Evolutionary conservation across 2,113 vertebrate genomes (phyloP).

Genomic region (Thryonomys swinderianus): DNA sequence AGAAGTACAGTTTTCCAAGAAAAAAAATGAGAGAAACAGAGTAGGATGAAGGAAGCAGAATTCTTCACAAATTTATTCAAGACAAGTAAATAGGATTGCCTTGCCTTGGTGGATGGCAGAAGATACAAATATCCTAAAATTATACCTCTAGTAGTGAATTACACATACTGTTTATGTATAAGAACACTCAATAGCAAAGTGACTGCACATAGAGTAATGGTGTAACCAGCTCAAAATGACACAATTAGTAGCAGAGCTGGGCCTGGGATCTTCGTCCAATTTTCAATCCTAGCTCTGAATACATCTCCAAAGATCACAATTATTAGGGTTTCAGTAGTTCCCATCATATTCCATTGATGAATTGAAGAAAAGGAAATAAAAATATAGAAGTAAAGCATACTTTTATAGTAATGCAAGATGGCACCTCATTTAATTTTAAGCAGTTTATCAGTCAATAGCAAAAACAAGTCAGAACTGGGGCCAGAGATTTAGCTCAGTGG

Average conservation of each 20-base stretch:
- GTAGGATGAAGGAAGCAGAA: not conserved
- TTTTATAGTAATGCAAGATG: constrained; percentile 18
- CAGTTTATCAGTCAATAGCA: not conserved
- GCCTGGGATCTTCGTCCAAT: not conserved
- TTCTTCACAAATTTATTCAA: constrained; percentile 5
- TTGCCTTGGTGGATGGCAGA: not conserved
- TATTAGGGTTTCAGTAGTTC: not conserved
- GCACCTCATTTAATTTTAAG: not conserved
- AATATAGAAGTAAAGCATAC: not conserved
- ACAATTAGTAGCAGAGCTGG: not conserved
- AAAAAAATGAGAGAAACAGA: constrained; percentile 33
- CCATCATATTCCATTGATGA: not conserved
- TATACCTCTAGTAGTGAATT: not conserved
- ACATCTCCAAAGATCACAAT: not conserved
- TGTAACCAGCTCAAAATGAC: not conserved
- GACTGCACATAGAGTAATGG: not conserved
- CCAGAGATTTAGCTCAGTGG: too few relatives aligned
- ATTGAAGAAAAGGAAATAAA: not conserved
- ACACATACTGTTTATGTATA: not conserved
- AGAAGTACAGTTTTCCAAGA: not conserved
- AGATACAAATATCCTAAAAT: not conserved
- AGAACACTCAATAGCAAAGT: not conserved
- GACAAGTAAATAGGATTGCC: not conserved
- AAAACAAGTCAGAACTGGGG: too few relatives aligned
- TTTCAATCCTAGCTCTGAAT: not conserved